A percentile compares a stretch with the other conserved stretches of the same genome.
Conservation (phyloP, 2,888 invertebrate genomes). For the Amphipoea oculea region DNA sequence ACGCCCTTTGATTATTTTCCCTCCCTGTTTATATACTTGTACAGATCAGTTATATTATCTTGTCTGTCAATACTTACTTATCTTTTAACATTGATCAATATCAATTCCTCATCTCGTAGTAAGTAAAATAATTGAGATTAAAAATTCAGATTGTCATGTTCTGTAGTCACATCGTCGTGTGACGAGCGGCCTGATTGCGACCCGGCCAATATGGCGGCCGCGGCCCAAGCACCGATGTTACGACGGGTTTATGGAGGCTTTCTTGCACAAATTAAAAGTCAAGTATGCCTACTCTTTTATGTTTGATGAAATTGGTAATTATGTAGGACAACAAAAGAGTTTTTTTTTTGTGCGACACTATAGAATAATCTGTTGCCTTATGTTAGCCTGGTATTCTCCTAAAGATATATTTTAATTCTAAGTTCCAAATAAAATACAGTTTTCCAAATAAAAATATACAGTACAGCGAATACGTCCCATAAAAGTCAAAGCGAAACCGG, state of each 20-base stretch:
- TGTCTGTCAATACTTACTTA: background rate
- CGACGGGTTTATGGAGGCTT: conserved; percentile 1
- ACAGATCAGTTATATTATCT: no score
- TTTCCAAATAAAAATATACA: background rate
- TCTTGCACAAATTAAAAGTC: conserved; percentile 28
- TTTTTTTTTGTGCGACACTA: background rate
- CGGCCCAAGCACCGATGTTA: conserved; percentile 17
- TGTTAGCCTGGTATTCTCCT: background rate
- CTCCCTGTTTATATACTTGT: no score
- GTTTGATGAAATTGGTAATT: background rate
- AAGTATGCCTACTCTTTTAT: background rate
- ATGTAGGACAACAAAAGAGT: background rate
- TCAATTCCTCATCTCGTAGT: background rate
- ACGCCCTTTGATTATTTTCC: no score
- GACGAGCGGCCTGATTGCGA: conserved; percentile 19
- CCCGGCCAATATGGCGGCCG: conserved; percentile 24
- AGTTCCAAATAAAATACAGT: background rate
- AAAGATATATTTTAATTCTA: background rate
- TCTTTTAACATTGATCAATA: background rate
- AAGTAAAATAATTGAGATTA: conserved; percentile 30
- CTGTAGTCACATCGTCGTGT: conserved; percentile 15
- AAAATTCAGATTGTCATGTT: conserved; percentile 19
- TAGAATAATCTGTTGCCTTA: background rate
- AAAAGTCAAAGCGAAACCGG: conserved; percentile 6
- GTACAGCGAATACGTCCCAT: background rate